Percentiles rank a stretch among this genome's conserved stretches.
Conservation (phyloP, 1,140 invertebrate species). For the Physella acuta region DNA sequence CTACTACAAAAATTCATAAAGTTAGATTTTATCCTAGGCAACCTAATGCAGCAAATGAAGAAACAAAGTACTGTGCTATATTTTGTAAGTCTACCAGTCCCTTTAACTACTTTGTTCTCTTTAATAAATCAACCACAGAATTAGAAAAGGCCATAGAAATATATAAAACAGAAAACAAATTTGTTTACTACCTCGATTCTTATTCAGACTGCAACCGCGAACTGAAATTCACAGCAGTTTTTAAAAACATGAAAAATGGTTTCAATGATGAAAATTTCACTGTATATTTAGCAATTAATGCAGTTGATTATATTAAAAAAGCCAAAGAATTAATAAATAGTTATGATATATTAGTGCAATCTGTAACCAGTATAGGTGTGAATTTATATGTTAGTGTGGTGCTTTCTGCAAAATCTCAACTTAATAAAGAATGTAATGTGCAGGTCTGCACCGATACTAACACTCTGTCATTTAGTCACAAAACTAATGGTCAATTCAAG, state of each 20-base stretch:
- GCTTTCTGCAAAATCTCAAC: neutral
- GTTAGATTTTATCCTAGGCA: no score
- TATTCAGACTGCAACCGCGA: neutral
- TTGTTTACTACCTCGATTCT: conserved; percentile 9
- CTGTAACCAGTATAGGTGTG: conserved; percentile 12
- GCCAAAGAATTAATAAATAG: neutral
- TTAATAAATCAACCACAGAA: conserved; percentile 4
- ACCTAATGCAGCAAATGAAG: neutral
- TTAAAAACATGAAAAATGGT: neutral
- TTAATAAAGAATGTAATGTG: no score
- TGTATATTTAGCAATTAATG: neutral
- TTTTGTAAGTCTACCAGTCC: neutral
- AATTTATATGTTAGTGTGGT: conserved; percentile 16
- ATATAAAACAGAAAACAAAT: neutral
- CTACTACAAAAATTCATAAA: no score
- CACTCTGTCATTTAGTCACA: neutral
- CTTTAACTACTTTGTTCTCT: neutral
- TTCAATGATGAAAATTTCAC: neutral
- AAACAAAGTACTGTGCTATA: neutral
- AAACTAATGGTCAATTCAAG: neutral
- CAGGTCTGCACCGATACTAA: no score
- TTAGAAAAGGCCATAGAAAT: neutral
- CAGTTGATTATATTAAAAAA: conserved; percentile 8
- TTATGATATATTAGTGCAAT: conserved; percentile 6
- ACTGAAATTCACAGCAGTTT: conserved; percentile 11